Conservation (phyloP, 2,797 vertebrate genomes). For the Apogon hyalosoma region DNA sequence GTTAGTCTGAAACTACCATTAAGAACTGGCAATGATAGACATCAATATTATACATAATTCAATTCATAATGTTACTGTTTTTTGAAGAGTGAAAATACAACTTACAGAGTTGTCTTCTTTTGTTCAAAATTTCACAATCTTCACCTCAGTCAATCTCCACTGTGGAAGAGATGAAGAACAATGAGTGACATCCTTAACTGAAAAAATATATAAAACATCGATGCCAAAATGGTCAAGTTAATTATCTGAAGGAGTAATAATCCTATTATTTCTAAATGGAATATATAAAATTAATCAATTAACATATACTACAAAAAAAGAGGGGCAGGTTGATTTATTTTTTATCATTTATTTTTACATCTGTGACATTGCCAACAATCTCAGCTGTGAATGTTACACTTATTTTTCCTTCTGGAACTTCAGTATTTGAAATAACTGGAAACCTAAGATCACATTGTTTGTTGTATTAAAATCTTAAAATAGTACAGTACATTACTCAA, state of each 20-base stretch:
- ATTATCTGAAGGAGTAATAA: neutral
- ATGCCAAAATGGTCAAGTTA: neutral
- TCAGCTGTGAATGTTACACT: no score
- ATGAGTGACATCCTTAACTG: slow-evolving; percentile 36
- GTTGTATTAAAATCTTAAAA: neutral
- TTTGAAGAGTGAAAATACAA: slow-evolving; percentile 57
- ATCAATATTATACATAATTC: slow-evolving; percentile 1
- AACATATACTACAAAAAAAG: neutral
- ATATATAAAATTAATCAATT: neutral
- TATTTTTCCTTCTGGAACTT: neutral
- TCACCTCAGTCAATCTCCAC: slow-evolving; percentile 37
- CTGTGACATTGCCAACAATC: no score
- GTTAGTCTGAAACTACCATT: slow-evolving; percentile 1
- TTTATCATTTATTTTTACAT: no score
- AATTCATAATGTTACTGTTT: neutral
- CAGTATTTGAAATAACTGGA: no score
- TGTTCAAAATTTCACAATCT: slow-evolving; percentile 44
- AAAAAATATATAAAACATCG: neutral
- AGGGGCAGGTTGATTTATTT: neutral
- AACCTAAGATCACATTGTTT: neutral
- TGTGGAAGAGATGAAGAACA: slow-evolving; percentile 57
- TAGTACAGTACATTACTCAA: neutral
- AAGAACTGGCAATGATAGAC: slow-evolving; percentile 3
- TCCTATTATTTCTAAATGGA: neutral
- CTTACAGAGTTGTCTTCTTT: slow-evolving; percentile 85